These are phyloP conservation scores for Galeruca laticollis DNA, from an alignment of 2,888 invertebrate species.

Conservation along the genomic window DNA sequence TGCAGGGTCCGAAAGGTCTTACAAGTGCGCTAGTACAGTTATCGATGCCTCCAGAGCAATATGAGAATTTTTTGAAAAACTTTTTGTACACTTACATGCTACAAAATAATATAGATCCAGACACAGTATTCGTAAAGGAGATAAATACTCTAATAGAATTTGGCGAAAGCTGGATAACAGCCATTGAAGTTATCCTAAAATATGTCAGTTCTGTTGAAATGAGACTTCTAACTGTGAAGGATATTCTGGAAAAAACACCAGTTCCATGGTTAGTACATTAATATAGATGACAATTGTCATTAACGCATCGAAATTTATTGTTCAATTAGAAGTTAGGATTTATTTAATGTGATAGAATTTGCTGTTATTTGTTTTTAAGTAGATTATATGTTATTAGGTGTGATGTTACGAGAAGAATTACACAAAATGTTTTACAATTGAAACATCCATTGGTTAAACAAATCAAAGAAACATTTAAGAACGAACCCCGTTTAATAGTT, in stretches of 20 bases:
- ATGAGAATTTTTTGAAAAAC: conserved; percentile 60
- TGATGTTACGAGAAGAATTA: conserved; percentile 54
- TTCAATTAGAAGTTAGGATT: no score
- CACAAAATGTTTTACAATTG: conserved; percentile 51
- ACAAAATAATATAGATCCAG: conserved; percentile 64
- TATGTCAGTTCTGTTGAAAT: conserved; percentile 53
- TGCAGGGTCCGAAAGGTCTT: conserved; percentile 54
- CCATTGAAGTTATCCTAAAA: conserved; percentile 53
- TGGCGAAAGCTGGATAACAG: conserved; percentile 55
- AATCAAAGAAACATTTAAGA: conserved; percentile 62
- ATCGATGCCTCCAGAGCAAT: conserved; percentile 53
- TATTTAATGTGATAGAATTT: background rate
- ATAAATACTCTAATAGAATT: conserved; percentile 61
- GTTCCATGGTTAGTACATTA: conserved; percentile 55
- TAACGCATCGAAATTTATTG: background rate
- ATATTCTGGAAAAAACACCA: conserved; percentile 53
- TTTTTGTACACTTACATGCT: conserved; percentile 65
- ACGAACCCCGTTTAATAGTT: conserved; percentile 65
- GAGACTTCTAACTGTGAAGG: conserved; percentile 54
- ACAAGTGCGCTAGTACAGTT: conserved; percentile 53
- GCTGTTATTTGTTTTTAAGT: background rate
- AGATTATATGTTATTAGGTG: conserved; percentile 29
- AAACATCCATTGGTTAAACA: conserved; percentile 61
- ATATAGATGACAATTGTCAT: background rate
- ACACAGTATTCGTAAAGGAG: conserved; percentile 64